phyloP scores from a whole-genome alignment of 2,797 vertebrate species.

The Mycteria americana region DNA sequence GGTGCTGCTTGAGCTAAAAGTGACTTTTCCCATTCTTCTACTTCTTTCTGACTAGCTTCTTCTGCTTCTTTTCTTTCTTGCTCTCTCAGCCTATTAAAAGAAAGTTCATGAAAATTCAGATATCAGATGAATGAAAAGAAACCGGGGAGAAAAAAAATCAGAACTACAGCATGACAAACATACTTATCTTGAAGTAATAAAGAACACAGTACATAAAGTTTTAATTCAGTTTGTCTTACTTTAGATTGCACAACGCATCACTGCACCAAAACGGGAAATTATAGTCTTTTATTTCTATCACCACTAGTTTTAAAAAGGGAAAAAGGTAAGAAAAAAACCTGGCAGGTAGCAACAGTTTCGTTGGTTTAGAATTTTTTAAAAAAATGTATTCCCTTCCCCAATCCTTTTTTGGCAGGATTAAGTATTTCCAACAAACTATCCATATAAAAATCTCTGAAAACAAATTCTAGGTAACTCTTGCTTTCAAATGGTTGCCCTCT shows the following conservation, averaged over 20 bases:
- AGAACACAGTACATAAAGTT: background rate
- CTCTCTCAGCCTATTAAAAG: constrained; percentile 86
- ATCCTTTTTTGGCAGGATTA: background rate
- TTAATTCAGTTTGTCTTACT: background rate
- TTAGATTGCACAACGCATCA: background rate
- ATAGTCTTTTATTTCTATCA: background rate
- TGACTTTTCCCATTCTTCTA: constrained; percentile 93
- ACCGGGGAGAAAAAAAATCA: background rate
- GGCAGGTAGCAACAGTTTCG: background rate
- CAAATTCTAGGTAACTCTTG: background rate
- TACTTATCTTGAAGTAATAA: background rate
- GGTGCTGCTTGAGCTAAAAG: constrained; percentile 88
- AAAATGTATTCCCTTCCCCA: background rate
- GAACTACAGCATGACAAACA: background rate
- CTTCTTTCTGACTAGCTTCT: constrained; percentile 93
- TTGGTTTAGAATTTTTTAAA: background rate
- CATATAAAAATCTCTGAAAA: background rate
- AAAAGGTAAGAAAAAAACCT: background rate
- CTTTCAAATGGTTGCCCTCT: background rate
- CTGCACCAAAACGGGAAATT: background rate
- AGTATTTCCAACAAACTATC: background rate
- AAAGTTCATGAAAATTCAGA: constrained; percentile 29
- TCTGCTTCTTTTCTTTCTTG: constrained; percentile 94
- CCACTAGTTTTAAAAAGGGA: background rate
- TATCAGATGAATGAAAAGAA: background rate